A percentile compares a stretch with the other conserved stretches of the same genome.
phyloP scores from a whole-genome alignment of 2,888 invertebrate species.

The Lucinisca nassula region DNA sequence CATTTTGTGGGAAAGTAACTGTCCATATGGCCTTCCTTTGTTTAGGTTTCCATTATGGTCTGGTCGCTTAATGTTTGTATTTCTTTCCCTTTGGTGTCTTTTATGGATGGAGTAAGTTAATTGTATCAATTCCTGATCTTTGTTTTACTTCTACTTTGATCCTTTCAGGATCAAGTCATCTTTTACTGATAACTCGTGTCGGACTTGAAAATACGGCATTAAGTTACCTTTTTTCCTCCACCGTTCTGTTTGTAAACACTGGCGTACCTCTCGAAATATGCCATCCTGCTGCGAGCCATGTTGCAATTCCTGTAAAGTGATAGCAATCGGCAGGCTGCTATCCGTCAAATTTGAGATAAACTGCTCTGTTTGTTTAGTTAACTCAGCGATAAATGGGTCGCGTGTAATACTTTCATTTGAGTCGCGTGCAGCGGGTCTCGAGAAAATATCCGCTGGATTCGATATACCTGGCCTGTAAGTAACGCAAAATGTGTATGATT shows the following conservation, averaged over 20 bases:
- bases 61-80: too few relatives aligned
- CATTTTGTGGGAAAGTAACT: too few relatives aligned
- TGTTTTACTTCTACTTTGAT: too few relatives aligned
- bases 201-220: constrained; percentile 14
- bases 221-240: constrained; percentile 11
- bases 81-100: too few relatives aligned
- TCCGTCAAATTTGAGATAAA: constrained; percentile 7
- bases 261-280: background rate
- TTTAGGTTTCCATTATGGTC: too few relatives aligned
- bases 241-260: background rate
- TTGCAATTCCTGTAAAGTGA: constrained; percentile 8
- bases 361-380: background rate
- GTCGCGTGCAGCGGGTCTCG: background rate
- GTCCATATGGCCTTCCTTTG: too few relatives aligned
- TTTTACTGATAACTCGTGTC: constrained; percentile 13
- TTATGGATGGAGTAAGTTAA: too few relatives aligned
- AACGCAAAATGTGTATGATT: background rate
- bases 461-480: background rate
- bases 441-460: constrained; percentile 21
- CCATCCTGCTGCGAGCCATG: background rate
- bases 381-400: background rate
- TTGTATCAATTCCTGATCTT: too few relatives aligned
- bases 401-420: background rate
- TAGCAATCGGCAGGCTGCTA: background rate
- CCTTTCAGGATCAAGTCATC: constrained; percentile 21